Percentiles rank a stretch among this genome's conserved stretches.
Evolutionary conservation across 1,140 invertebrate genomes (phyloP).

Genomic region (Lepidurus arcticus): DNA sequence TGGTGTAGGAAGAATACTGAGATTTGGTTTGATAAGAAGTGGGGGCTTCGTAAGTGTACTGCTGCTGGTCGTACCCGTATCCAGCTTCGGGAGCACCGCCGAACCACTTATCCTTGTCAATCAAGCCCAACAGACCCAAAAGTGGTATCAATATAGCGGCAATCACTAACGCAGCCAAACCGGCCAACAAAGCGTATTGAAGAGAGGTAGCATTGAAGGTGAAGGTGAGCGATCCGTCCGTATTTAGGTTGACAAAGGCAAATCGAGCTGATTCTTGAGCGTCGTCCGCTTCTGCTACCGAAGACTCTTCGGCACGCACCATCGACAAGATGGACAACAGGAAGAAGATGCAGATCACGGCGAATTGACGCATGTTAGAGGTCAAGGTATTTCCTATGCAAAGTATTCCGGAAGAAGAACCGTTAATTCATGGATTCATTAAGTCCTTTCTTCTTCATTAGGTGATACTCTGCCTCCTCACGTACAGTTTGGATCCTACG

Average conservation of each 20-base stretch:
- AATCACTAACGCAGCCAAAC: constrained; percentile 31
- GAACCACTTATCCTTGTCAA: constrained; percentile 24
- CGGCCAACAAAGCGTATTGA: constrained; percentile 33
- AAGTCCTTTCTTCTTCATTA: not conserved
- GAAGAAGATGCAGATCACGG: not conserved
- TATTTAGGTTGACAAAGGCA: constrained; percentile 32
- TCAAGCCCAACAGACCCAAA: constrained; percentile 33
- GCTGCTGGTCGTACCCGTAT: constrained; percentile 30
- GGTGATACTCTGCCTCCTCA: not conserved
- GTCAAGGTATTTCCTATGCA: constrained; percentile 1
- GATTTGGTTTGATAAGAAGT: not conserved
- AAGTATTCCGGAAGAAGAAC: constrained; percentile 5
- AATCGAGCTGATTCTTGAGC: constrained; percentile 30
- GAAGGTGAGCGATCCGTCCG: constrained; percentile 33
- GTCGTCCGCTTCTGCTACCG: constrained; percentile 18
- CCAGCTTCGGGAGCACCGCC: constrained; percentile 30
- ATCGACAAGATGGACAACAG: constrained; percentile 2
- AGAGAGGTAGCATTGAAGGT: constrained; percentile 33
- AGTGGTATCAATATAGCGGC: constrained; percentile 32
- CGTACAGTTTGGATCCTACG: not conserved
- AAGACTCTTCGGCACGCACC: constrained; percentile 25
- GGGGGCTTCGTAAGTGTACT: constrained; percentile 12
- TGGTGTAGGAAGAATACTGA: constrained; percentile 27
- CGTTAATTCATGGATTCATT: not conserved
- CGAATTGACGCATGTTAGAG: constrained; percentile 20